phyloP scores from a whole-genome alignment of 2,888 invertebrate species.

The Mesoligia furuncula region DNA sequence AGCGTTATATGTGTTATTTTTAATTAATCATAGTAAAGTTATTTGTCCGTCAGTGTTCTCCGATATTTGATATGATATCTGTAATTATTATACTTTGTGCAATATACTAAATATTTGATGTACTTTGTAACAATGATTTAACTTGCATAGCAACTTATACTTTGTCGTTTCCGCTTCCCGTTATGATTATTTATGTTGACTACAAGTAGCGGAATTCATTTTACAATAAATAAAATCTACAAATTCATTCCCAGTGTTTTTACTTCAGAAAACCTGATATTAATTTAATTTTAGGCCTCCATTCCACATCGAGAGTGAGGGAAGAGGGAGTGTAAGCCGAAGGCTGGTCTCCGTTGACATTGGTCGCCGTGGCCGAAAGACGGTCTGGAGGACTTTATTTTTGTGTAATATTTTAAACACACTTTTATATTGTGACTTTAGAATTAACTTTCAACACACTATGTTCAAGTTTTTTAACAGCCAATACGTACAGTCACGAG shows the following conservation, averaged over 20 bases:
- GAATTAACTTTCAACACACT: neutral
- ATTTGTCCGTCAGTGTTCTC: conserved; percentile 34
- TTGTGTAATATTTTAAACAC: neutral
- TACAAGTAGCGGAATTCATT: conserved; percentile 83
- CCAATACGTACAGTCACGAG: too few species aligned
- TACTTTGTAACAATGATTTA: conserved; percentile 67
- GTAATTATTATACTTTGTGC: conserved; percentile 57
- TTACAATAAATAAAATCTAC: conserved; percentile 87
- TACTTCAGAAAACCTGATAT: neutral
- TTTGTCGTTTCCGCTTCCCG: conserved; percentile 75
- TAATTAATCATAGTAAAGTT: conserved; percentile 28
- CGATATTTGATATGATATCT: conserved; percentile 44
- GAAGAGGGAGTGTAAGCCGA: too few species aligned
- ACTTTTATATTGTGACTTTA: neutral
- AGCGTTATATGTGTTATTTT: conserved; percentile 35
- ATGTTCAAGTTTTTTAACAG: neutral
- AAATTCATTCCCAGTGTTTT: conserved; percentile 71
- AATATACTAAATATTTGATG: conserved; percentile 62
- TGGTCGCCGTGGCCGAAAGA: too few species aligned
- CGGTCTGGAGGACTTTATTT: too few species aligned
- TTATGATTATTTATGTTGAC: conserved; percentile 80
- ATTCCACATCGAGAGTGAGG: too few species aligned
- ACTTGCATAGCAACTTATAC: conserved; percentile 80
- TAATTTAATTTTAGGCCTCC: neutral
- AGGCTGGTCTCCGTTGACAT: too few species aligned